Evolutionary conservation across 2,797 vertebrate species (phyloP), one percentile per base, ranked within the genome.

Genomic region (Urophycis tenuis): DNA sequence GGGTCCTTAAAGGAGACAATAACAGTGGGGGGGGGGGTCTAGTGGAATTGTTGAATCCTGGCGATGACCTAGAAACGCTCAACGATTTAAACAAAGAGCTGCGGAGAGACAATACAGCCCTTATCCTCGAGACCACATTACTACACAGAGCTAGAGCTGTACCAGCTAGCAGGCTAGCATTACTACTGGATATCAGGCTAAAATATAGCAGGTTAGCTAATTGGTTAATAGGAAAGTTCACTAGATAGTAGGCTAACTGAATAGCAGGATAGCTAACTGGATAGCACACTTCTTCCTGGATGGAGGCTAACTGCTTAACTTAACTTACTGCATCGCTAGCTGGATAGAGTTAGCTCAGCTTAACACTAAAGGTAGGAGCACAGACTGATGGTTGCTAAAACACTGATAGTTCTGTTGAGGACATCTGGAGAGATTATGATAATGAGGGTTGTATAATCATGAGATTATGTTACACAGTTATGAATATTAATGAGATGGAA

Each of bases 401-500:
- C 49, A 53, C 19, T 6, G 53, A 2, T 64, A 64, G 53, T 6
- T 64, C 53, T 64, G 53, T 53, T 53, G 49, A 53, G n/a, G 53
- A 64, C 53, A 64, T 64, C n/a, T 64, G 53, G 53, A 64, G 53
- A 53, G 49, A 64, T 64, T 64, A 64, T 25, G 53, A 9, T n/a
- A 53, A 53, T 53, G 49, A 53, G n/a, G n/a, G n/a, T n/a, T n/a
- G n/a, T n/a, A n/a, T n/a, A n/a, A n/a, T n/a, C n/a, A n/a, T n/a
- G n/a, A n/a, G n/a, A n/a, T n/a, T n/a, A n/a, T n/a, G n/a, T n/a
- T n/a, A n/a, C n/a, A n/a, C n/a, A n/a, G n/a, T n/a, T n/a, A 64
- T 64, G n/a, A 25, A 64, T 53, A 53, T 64, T 64, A 25, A 64
- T 64, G 53, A 29, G n/a, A 2, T 11, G 53, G 53, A 25, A 25